These are phyloP conservation scores for Andrena praecox DNA, from an alignment of 2,888 invertebrate species.

Conservation along the genomic window DNA sequence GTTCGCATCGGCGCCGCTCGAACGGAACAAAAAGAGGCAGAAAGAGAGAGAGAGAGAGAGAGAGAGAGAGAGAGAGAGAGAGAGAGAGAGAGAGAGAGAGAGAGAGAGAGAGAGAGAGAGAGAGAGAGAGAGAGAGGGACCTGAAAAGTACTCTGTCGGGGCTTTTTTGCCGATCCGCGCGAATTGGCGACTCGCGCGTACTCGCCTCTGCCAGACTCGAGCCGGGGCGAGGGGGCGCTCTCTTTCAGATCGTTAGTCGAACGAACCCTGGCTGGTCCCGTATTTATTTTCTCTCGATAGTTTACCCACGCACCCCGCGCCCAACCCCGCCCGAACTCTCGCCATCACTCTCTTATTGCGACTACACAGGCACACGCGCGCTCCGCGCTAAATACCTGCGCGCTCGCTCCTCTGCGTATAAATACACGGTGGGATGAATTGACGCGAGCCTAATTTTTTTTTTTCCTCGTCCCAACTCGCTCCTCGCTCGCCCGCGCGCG, in stretches of 20 bases:
- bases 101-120: slow-evolving; percentile 12
- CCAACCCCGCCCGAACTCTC: slow-evolving; percentile 1
- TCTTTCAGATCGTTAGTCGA: slow-evolving; percentile 64
- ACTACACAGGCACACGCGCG: slow-evolving; percentile 30
- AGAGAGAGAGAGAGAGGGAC: slow-evolving; percentile 46
- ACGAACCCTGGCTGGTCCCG: slow-evolving; percentile 61
- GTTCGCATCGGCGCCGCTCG: slow-evolving; percentile 44
- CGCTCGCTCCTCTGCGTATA: slow-evolving; percentile 45
- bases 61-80: slow-evolving; percentile 4
- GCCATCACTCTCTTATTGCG: slow-evolving; percentile 8
- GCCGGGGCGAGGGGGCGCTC: slow-evolving; percentile 24
- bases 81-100: slow-evolving; percentile 6
- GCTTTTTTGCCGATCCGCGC: slow-evolving; percentile 33
- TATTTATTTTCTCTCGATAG: slow-evolving; percentile 71
- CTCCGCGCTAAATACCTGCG: slow-evolving; percentile 56
- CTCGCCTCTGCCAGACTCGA: slow-evolving; percentile 17
- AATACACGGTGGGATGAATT: slow-evolving; percentile 59
- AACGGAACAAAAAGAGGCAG: slow-evolving; percentile 51
- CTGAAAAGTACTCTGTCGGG: slow-evolving; percentile 58
- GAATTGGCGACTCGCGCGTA: slow-evolving; percentile 40
- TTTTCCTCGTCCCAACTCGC: neutral
- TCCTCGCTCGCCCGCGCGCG: slow-evolving; percentile 13
- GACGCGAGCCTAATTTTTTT: slow-evolving; percentile 52
- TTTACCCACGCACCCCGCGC: slow-evolving; percentile 55
- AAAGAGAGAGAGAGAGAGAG: slow-evolving; percentile 2